phyloP scores from a whole-genome alignment of 2,797 vertebrate species.

The Chrosomus eos region DNA sequence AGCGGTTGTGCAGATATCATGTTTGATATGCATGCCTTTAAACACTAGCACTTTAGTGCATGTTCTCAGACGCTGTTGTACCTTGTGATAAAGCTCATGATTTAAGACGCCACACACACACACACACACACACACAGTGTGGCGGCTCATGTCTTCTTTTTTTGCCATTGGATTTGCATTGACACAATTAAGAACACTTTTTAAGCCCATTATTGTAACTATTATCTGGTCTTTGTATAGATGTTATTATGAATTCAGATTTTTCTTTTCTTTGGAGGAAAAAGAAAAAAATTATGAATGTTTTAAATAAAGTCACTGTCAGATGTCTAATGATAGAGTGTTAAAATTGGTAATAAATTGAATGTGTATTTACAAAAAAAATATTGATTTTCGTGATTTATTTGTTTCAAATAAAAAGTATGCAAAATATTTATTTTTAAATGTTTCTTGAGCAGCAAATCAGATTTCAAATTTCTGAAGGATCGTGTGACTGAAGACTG shows the following conservation, averaged over 20 bases:
- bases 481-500: too few species aligned
- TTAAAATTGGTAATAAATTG: constrained; percentile 81
- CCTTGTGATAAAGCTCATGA: constrained; percentile 72
- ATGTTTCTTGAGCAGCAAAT: too few species aligned
- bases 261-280: constrained; percentile 77
- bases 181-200: constrained; percentile 80
- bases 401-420: neutral
- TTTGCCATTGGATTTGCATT: constrained; percentile 83
- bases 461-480: too few species aligned
- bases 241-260: constrained; percentile 77
- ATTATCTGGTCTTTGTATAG: constrained; percentile 85
- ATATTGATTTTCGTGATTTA: neutral
- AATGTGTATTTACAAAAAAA: constrained; percentile 81
- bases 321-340: constrained; percentile 78
- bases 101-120: constrained; percentile 64
- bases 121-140: constrained; percentile 19
- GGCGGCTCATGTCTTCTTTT: constrained; percentile 79
- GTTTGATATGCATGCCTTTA: constrained; percentile 88
- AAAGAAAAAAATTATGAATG: constrained; percentile 78
- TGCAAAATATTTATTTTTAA: neutral
- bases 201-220: constrained; percentile 85
- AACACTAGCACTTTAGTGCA: constrained; percentile 93
- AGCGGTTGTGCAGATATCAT: constrained; percentile 82
- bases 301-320: constrained; percentile 84
- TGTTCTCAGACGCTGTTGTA: constrained; percentile 87